Base-by-base conservation (phyloP, 2,888 invertebrate species). In the Ctena decussata region DNA sequence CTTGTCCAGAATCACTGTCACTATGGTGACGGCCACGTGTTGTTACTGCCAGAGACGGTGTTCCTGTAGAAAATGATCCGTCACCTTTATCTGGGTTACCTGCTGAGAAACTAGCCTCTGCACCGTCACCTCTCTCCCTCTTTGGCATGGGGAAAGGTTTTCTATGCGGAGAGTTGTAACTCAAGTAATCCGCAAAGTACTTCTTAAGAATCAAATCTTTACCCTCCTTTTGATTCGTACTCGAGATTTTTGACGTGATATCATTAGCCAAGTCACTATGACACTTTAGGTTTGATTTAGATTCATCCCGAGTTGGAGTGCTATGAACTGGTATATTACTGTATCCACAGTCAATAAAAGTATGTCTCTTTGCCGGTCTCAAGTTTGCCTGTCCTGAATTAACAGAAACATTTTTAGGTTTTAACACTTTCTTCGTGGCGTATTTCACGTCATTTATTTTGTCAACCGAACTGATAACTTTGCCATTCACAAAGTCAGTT, bases 141-240 rank as follows among this genome's bases (percentile, higher is more conserved):
- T 57, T 77, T 44, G 77, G 69, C 5, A 81, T 60, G 37, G 72
- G 73, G 1, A 74, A 49, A 44, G 60, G 60, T 21, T 41, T 65
- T 21, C 72, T 37, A 11, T 69, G 41, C 0, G 88, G 88, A 3
- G 88, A 88, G 18, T 78, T 77, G 70, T 85, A 88, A 12, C 74
- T 65, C 3, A 88, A 79, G 39, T 88, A 88, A 70, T 88, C 88
- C 3, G 85, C 49, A 70, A 88, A 88, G 41, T 88, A 88, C 65
- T 84, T 88, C 44, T 82, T 76, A 1, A 88, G 71, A n/a, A 88
- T 72, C 0, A 85, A 85, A 44, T 88, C 85, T 46, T 88, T 88
- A 0, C 85, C 85, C 12, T 83, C 88, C 53, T 69, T 83, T 30
- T 85, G 85, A 39, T 77, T 84, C 84, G 85, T 76, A 12, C 72